Percentiles rank a stretch among this genome's conserved stretches.
Conservation (phyloP, 1,140 invertebrate genomes). For the Drosophila mojavensis region DNA sequence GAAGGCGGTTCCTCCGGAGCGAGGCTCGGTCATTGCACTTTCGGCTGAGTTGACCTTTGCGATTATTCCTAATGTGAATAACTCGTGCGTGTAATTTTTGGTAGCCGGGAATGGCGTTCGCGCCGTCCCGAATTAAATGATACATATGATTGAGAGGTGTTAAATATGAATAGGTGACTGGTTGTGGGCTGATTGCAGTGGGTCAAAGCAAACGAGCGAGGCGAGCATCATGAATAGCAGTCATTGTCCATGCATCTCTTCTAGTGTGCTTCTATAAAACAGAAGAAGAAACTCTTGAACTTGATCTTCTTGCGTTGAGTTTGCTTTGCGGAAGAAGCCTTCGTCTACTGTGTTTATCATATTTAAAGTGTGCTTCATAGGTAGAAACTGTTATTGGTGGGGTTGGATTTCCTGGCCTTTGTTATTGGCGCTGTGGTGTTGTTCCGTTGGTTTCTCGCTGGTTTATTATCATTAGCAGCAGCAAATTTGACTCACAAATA, state of each 20-base stretch:
- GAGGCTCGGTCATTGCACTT: conserved; percentile 85
- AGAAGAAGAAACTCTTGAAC: conserved; percentile 60
- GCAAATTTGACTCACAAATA: conserved; percentile 74
- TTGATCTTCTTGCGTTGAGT: conserved; percentile 59
- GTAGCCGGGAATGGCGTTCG: conserved; percentile 76
- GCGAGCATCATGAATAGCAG: conserved; percentile 7
- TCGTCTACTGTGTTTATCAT: conserved; percentile 11
- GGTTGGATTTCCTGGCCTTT: background rate
- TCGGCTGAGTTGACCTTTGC: conserved; percentile 73
- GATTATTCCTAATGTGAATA: conserved; percentile 84
- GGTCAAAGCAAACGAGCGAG: conserved; percentile 51
- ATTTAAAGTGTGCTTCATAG: background rate
- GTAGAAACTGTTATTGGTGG: conserved; percentile 13
- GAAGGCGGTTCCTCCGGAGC: conserved; percentile 87
- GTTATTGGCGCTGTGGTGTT: conserved; percentile 37
- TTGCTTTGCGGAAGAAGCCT: conserved; percentile 57
- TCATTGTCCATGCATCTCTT: conserved; percentile 37
- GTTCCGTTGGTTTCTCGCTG: conserved; percentile 57
- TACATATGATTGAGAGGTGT: background rate
- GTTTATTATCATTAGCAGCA: conserved; percentile 64
- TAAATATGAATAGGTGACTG: conserved; percentile 23
- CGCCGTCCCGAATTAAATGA: conserved; percentile 47
- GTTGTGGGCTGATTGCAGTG: conserved; percentile 54
- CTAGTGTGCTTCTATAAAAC: conserved; percentile 32
- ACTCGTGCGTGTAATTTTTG: conserved; percentile 84